Base-by-base conservation (phyloP, 2,797 vertebrate species). In the Philypnodon macrostomus region DNA sequence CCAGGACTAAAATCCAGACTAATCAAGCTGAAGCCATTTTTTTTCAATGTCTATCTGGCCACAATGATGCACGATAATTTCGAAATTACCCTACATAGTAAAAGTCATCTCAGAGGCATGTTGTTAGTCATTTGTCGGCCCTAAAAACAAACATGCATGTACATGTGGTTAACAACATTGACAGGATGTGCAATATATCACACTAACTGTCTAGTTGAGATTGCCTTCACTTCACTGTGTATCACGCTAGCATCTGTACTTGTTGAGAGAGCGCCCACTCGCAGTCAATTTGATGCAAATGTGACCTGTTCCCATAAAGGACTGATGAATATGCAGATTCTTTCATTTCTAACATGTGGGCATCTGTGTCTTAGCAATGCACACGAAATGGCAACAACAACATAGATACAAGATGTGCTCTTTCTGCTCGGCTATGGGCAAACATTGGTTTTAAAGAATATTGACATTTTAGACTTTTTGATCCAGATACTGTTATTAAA, bases 271-370 rank as follows among this genome's bases (percentile, higher is more conserved):
- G 42, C 62, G 18, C 31, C 40, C 12, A 14, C 13, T 13, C 24
- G 32, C 26, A 35, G 41, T 31, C 37, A 16, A 33, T 41, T 42
- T 27, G 19, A 67, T 69, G 53, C 50, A 75, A 75, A 69, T 69
- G 47, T 13, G 11, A 52, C 52, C 37, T 52, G 51, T 47, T 70
- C 64, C 44, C 41, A 49, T 61, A 58, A 70, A 49, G 53, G 58
- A 52, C 30, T 67, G 55, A 62, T 73, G 45, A 69, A 72, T 77
- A 70, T 69, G 58, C 50, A 53, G 48, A 57, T 75, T 58, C 36
- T 49, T 47, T 61, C 51, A 51, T 63, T 54, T 47, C 16, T 37
- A 42, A 38, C 21, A 34, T n/a, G 21, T 17, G 8, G 32, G 51
- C 37, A 26, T 42, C 51, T 50, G 39, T 49, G 38, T 40, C 17